Evolutionary conservation across 1,140 invertebrate species (phyloP).

Genomic region (Sminthurides bifidus): DNA sequence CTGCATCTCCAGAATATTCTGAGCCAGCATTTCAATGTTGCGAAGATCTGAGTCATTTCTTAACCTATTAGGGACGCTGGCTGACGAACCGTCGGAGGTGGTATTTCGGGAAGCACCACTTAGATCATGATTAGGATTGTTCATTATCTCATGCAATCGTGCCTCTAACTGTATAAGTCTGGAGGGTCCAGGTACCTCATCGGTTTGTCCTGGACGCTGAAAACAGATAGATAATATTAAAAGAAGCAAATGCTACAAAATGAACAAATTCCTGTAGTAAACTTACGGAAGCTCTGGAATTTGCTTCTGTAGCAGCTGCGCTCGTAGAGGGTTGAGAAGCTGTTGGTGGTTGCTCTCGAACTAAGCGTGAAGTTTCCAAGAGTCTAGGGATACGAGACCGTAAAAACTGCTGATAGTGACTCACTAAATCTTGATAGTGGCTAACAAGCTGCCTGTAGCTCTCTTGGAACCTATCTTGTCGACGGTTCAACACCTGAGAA

Average conservation of each 20-base stretch:
- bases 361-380: constrained; percentile 15
- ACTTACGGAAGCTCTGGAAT: too few species aligned
- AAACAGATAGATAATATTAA: too few species aligned
- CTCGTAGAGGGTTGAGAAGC: not conserved
- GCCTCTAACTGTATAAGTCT: constrained; percentile 16
- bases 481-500: constrained; percentile 14
- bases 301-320: too few species aligned
- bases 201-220: too few species aligned
- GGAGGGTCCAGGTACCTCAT: constrained; percentile 17
- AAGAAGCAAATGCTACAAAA: too few species aligned
- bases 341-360: constrained; percentile 3
- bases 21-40: constrained; percentile 28
- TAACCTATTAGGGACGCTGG: not conserved
- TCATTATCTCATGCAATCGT: constrained; percentile 1
- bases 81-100: not conserved
- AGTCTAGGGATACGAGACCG: constrained; percentile 23
- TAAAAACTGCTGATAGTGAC: constrained; percentile 30
- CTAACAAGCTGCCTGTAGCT: constrained; percentile 30
- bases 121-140: not conserved
- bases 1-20: constrained; percentile 32
- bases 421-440: constrained; percentile 30
- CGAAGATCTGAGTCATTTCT: constrained; percentile 17
- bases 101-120: not conserved
- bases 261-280: too few species aligned
- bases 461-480: constrained; percentile 30